Evolutionary conservation across 2,797 vertebrate genomes (phyloP), one percentile per base, ranked within the genome.

Genomic region (Eutrigla gurnardus): DNA sequence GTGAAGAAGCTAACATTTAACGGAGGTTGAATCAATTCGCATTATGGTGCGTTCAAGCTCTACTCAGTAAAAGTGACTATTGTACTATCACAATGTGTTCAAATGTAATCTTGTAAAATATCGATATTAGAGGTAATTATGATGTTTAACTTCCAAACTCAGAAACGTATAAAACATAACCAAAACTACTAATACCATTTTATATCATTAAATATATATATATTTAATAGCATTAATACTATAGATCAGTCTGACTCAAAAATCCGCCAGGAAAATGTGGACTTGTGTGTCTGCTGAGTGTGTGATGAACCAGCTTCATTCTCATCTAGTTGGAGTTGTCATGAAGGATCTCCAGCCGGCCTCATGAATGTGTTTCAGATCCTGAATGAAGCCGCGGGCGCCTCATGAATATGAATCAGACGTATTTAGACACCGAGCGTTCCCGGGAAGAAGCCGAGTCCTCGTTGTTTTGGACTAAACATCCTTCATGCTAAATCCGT

Each of bases 391-490:
- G 57, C 74, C 36, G 32, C 66, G 63, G 84, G 77, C 64, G 55
- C 54, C 83, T 85, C 84, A 88, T 90, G 87, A 91, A 89, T 89
- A 88, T 88, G 46, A 89, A 85, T 84, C 63, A 7, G 78, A 84
- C 71, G 53, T 85, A 78, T 87, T 84, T 84, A 84, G 82, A 88
- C 77, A 84, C 50, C 3, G 5, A 79, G 71, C 69, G 35, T 82
- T 86, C 81, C 25, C 39, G 54, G 65, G 66, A 83, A 70, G 33
- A 84, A 69, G 46, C 57, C 32, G 68, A 73, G 57, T 80, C 86
- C 75, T 83, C 65, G 50, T 78, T 32, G 81, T 78, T 42, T 83
- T 87, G 79, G 66, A 81, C 78, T 58, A 78, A 82, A 79, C 68
- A 76, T 80, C 73, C 42, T 81, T 87, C 89, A 81, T 85, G 84